Conservation (phyloP, 2,113 vertebrate genomes). For the Sminthopsis crassicaudata region DNA sequence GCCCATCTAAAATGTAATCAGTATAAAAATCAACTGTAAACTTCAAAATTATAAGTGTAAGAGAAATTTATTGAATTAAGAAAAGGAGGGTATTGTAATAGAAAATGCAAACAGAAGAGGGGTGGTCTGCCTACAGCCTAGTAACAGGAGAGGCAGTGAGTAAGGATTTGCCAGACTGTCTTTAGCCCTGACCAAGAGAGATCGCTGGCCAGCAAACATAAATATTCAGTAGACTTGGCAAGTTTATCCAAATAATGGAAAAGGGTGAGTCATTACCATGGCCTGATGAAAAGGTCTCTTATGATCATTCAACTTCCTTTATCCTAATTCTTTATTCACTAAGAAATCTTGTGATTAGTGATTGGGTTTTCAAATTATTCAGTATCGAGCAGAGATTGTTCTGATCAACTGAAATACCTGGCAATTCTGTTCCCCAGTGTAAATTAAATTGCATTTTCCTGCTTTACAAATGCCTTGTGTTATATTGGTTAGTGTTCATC, state of each 20-base stretch:
- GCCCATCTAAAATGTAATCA: neutral
- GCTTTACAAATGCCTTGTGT: neutral
- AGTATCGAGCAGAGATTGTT: neutral
- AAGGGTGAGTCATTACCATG: neutral
- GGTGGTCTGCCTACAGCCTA: neutral
- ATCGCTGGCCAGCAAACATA: neutral
- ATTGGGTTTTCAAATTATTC: neutral
- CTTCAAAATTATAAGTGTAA: neutral
- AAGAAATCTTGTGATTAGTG: neutral
- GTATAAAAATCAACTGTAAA: neutral
- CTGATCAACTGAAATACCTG: neutral
- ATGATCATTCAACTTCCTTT: neutral
- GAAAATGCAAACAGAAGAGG: neutral
- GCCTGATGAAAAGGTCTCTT: neutral
- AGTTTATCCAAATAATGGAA: constrained; percentile 2
- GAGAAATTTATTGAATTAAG: constrained; percentile 12
- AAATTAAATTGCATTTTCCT: neutral
- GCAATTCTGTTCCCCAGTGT: neutral
- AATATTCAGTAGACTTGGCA: neutral
- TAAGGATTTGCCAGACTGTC: neutral
- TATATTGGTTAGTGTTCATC: constrained; percentile 26
- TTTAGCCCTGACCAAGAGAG: neutral
- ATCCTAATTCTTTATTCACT: neutral
- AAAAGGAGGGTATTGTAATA: neutral
- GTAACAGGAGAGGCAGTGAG: neutral